Percentiles rank a stretch among this genome's conserved stretches.
Conservation (phyloP, 2,888 invertebrate species). For the Elegia similella region DNA sequence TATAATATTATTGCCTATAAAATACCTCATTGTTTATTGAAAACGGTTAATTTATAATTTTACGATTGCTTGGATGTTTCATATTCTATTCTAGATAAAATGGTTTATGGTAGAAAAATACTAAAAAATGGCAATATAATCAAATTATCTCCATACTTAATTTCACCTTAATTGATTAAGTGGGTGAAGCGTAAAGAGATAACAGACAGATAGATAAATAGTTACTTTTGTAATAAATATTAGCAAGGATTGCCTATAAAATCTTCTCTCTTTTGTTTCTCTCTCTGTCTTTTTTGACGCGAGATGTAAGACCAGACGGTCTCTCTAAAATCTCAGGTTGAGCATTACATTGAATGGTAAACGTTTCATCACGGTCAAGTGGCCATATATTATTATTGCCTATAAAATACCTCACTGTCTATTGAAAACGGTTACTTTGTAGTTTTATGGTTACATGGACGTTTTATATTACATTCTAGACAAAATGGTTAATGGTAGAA, state of each 20-base stretch:
- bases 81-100: neutral
- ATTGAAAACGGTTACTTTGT: slow-evolving; percentile 7
- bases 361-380: slow-evolving; percentile 3
- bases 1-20: slow-evolving; percentile 4
- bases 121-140: no score
- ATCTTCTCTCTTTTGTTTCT: no score
- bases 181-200: no score
- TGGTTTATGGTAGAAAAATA: neutral
- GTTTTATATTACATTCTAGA: neutral
- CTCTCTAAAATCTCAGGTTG: neutral
- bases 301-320: no score
- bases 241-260: no score
- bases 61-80: neutral
- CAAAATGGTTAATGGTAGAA: no score
- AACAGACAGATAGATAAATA: no score
- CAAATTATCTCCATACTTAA: no score
- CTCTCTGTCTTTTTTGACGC: no score
- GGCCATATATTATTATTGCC: slow-evolving; percentile 6
- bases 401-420: slow-evolving; percentile 9
- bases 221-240: no score
- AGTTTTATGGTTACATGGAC: neutral
- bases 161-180: no score
- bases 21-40: slow-evolving; percentile 11
- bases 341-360: neutral
- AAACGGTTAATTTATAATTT: slow-evolving; percentile 1